phyloP scores from a whole-genome alignment of 2,113 vertebrate genomes.

The Platichthys stellatus region DNA sequence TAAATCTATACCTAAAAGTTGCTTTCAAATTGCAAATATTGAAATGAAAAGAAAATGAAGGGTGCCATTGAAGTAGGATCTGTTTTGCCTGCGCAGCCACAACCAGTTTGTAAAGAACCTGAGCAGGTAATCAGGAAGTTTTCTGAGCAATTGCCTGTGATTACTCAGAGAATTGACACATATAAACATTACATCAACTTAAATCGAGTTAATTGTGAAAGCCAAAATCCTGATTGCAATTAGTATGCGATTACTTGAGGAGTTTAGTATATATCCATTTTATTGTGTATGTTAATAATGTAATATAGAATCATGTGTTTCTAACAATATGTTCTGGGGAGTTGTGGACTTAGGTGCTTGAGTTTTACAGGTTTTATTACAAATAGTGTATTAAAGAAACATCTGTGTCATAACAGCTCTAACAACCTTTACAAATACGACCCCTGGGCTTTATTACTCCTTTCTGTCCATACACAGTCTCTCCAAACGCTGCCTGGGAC shows the following conservation, averaged over 20 bases:
- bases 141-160: not conserved
- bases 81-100: not conserved
- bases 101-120: not conserved
- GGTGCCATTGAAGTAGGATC: not conserved
- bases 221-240: not conserved
- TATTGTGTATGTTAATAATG: conserved; percentile 7
- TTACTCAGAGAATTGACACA: not conserved
- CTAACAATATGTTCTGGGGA: conserved; percentile 1
- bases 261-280: not conserved
- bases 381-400: conserved; percentile 7
- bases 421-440: not conserved
- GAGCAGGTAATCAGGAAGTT: conserved; percentile 1
- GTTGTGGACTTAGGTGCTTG: not conserved
- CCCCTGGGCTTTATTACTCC: not conserved
- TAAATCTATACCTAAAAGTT: not conserved
- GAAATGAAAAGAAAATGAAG: not conserved
- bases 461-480: conserved; percentile 16
- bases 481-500: conserved; percentile 21
- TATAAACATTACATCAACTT: not conserved
- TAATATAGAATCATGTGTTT: not conserved
- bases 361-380: not conserved
- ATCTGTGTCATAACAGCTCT: not conserved
- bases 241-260: not conserved
- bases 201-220: not conserved
- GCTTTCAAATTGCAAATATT: not conserved